Base-by-base conservation (phyloP, 2,888 invertebrate species). In the Barypeithes pellucidus region DNA sequence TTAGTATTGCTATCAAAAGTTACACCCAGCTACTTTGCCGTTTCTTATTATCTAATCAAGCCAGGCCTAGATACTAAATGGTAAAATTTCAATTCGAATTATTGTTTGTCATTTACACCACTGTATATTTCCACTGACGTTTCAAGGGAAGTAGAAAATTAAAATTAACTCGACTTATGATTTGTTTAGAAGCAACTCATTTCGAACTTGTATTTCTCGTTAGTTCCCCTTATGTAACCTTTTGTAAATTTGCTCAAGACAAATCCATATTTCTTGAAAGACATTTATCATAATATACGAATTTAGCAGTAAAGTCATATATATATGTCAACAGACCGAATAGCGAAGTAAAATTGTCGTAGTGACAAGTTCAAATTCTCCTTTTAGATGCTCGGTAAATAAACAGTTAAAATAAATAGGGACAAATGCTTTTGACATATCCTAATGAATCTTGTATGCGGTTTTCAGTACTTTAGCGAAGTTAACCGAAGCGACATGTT, bases 331-430 rank as follows among this genome's bases (percentile, higher is more conserved):
- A 33, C 54, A 33, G 3, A 29, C 14, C 0, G 18, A 18, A 57
- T 24, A 57, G 24, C 7, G 29, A 52, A 57, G 54, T 22, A 57
- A 33, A 18, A 33, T 16, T 22, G 52, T 24, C n/a, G n/a, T 52
- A 52, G 24, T 54, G 54, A 33, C 54, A 54, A 54, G 54, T 16
- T 14, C n/a, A 2, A 54, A 9, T 54, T 54, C 29, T 54, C 8
- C 16, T n/a, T n/a, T 29, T 43, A 24, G 43, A 61, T 61, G 61
- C 43, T 61, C 16, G 18, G 61, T 60, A 41, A 60, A 60, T 39
- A 60, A n/a, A 60, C 22, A 20, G 20, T 61, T 61, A 24, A 43
- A 61, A 61, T 61, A 43, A 61, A 39, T 43, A 14, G 24, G 8
- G 59, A 43, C 43, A 41, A 60, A 20, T 41, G 22, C 11, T 61